phyloP scores from a whole-genome alignment of 2,797 vertebrate species.

The Myioborus miniatus region DNA sequence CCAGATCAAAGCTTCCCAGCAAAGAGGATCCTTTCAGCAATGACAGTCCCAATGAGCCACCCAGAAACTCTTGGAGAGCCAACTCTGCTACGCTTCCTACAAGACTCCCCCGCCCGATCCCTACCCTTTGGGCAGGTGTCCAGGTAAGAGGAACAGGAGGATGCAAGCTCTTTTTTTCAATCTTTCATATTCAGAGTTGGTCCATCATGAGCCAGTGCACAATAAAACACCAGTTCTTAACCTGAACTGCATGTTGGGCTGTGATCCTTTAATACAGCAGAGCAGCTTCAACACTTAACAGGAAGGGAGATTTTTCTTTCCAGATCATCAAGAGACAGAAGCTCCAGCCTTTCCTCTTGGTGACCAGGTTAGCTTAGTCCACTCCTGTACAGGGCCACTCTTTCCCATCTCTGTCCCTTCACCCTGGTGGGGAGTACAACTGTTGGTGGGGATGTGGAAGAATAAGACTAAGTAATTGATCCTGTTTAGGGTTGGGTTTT shows the following conservation, averaged over 20 bases:
- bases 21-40: not conserved
- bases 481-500: not conserved
- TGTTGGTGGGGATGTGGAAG: not conserved
- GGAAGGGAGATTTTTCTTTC: not conserved
- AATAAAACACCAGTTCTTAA: not conserved
- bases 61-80: not conserved
- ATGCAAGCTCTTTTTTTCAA: not conserved
- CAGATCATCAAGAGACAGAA: not conserved
- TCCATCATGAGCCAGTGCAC: not conserved
- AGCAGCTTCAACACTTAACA: accelerated
- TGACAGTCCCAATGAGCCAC: not conserved
- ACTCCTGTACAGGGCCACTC: not conserved
- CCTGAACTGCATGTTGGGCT: not conserved
- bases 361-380: not conserved
- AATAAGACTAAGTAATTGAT: not conserved
- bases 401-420: not conserved
- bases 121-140: not conserved
- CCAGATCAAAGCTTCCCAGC: not conserved
- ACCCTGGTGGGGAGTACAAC: not conserved
- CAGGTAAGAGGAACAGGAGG: slow-evolving; percentile 26
- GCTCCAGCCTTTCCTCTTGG: not conserved
- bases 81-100: not conserved
- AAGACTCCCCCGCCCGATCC: accelerated
- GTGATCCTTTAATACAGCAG: not conserved
- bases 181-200: not conserved